These are phyloP conservation scores for Mizuhopecten yessoensis DNA, from an alignment of 1,140 invertebrate species.

Conservation along the genomic window DNA sequence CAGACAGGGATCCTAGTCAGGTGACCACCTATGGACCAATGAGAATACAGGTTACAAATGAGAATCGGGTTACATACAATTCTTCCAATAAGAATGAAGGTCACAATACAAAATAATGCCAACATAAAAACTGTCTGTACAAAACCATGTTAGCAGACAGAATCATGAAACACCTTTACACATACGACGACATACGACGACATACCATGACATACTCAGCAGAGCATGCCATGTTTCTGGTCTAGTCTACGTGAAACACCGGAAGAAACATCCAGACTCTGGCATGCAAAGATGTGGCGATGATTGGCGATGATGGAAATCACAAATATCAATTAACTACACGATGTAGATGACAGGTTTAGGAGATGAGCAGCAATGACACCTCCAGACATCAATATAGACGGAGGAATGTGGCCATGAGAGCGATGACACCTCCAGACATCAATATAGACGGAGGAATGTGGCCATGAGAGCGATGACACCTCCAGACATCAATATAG, in stretches of 20 bases:
- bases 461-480: neutral
- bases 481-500: neutral
- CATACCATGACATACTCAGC: neutral
- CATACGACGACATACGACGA: neutral
- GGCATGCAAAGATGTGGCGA: too few species aligned
- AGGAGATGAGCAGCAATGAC: neutral
- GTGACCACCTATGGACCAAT: neutral
- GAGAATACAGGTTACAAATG: neutral
- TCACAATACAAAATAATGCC: conserved; percentile 16
- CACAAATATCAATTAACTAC: too few species aligned
- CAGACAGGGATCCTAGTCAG: too few species aligned
- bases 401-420: neutral
- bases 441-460: neutral
- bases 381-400: neutral
- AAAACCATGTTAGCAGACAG: neutral
- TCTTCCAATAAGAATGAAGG: neutral
- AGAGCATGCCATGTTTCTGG: neutral
- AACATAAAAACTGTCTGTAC: neutral
- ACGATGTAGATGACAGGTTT: too few species aligned
- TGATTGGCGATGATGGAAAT: neutral
- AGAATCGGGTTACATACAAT: too few species aligned
- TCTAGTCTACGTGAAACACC: neutral
- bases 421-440: neutral
- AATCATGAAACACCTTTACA: too few species aligned
- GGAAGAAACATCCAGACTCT: neutral